Conservation (phyloP, 2,797 vertebrate genomes). For the Heliangelus exortis region DNA sequence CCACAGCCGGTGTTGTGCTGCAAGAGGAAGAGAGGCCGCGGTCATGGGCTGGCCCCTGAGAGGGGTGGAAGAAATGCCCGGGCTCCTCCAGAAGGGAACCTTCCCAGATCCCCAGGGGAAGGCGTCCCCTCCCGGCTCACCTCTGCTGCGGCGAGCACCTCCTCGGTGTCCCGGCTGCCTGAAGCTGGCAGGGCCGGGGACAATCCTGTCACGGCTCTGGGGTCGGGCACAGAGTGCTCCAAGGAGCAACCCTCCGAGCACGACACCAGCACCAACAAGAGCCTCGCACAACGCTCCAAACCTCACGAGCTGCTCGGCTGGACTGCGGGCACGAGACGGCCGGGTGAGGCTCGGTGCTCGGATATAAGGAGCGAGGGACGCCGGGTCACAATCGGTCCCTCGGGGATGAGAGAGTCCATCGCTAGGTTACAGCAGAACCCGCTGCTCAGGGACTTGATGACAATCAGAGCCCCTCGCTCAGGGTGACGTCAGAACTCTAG, state of each 20-base stretch:
- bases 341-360: background rate
- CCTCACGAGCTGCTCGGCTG: background rate
- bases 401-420: background rate
- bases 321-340: background rate
- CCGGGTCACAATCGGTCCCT: background rate
- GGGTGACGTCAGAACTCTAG: too few relatives aligned
- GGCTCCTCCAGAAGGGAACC: background rate
- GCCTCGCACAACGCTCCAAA: background rate
- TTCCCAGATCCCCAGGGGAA: background rate
- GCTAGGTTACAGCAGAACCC: too few relatives aligned
- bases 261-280: background rate
- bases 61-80: background rate
- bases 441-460: too few relatives aligned
- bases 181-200: background rate
- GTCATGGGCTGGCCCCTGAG: background rate
- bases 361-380: background rate
- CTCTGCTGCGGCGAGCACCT: background rate
- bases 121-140: background rate
- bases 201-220: background rate
- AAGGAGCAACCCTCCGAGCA: background rate
- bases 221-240: background rate
- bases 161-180: background rate
- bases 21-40: background rate
- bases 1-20: background rate
- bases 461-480: too few relatives aligned